A percentile compares a stretch with the other conserved stretches of the same genome.
phyloP scores from a whole-genome alignment of 2,797 vertebrate species.

The Syngnathus rostellatus region DNA sequence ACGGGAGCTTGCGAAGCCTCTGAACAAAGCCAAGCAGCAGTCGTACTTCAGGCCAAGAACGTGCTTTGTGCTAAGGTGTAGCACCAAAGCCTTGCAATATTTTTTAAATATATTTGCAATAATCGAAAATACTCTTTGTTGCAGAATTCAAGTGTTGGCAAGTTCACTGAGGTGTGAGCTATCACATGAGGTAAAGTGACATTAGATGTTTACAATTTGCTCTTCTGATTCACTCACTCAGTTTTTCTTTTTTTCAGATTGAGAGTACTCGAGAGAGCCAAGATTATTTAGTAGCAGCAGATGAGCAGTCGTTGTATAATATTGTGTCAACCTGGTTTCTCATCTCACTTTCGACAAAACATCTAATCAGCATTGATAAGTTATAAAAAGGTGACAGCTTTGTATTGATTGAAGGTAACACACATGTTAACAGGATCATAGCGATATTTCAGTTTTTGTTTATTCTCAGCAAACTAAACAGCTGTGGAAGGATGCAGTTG shows the following conservation, averaged over 20 bases:
- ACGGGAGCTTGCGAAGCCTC: constrained; percentile 16
- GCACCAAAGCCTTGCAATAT: not conserved
- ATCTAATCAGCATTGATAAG: not conserved
- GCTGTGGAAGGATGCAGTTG: not conserved
- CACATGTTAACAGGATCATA: not conserved
- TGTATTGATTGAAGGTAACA: not conserved
- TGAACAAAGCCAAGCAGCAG: constrained; percentile 25
- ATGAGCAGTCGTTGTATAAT: constrained; percentile 33
- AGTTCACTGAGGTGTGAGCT: constrained; percentile 69
- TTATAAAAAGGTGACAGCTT: not conserved
- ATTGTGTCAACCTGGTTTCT: not conserved
- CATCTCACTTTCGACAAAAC: not conserved
- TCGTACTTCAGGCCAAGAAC: constrained; percentile 29
- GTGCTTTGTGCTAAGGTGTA: constrained; percentile 46
- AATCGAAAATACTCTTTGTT: not conserved
- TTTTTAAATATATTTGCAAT: not conserved
- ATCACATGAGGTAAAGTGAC: constrained; percentile 13
- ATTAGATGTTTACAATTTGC: not conserved
- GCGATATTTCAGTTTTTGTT: not conserved
- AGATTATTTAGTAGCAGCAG: not conserved
- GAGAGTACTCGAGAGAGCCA: not conserved
- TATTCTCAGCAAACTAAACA: not conserved
- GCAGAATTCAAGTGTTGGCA: constrained; percentile 41
- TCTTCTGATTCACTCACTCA: not conserved
- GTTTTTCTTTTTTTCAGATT: not conserved